Evolutionary conservation across 2,888 invertebrate genomes (phyloP).

Genomic region (Thecocarcelia acutangulata): DNA sequence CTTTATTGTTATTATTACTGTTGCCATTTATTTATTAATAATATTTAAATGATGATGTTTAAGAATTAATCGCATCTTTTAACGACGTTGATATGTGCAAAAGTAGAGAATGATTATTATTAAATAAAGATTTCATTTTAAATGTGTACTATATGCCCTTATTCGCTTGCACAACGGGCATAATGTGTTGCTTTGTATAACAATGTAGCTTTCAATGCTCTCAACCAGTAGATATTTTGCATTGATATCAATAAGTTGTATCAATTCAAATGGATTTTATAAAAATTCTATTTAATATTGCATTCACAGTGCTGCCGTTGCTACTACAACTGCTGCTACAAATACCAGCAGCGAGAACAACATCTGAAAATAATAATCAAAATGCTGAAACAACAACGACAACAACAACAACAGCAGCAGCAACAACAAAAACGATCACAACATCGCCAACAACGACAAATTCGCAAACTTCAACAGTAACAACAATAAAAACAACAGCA

Average conservation of each 20-base stretch:
- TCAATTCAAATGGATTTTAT: slow-evolving; percentile 67
- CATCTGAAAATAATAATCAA: slow-evolving; percentile 44
- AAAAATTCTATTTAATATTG: slow-evolving; percentile 68
- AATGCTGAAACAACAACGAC: slow-evolving; percentile 49
- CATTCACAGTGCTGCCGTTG: slow-evolving; percentile 64
- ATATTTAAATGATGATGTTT: slow-evolving; percentile 45
- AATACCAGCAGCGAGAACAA: slow-evolving; percentile 56
- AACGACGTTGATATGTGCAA: slow-evolving; percentile 22
- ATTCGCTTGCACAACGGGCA: slow-evolving; percentile 58
- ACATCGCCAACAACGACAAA: slow-evolving; percentile 12
- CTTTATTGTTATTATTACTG: slow-evolving; percentile 40
- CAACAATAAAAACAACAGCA: slow-evolving; percentile 4
- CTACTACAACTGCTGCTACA: slow-evolving; percentile 56
- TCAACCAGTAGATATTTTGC: slow-evolving; percentile 67
- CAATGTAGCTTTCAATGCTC: slow-evolving; percentile 67
- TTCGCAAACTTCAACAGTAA: slow-evolving; percentile 12
- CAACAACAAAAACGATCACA: slow-evolving; percentile 2
- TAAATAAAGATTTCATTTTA: slow-evolving; percentile 8
- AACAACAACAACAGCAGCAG: slow-evolving; percentile 31
- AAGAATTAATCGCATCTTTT: slow-evolving; percentile 59
- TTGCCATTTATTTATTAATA: slow-evolving; percentile 48
- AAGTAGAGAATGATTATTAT: slow-evolving; percentile 24
- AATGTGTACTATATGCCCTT: slow-evolving; percentile 61
- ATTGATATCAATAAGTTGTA: slow-evolving; percentile 67
- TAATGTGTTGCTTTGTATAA: slow-evolving; percentile 67